These are phyloP conservation scores for Arion vulgaris DNA, from an alignment of 1,140 invertebrate species.

Conservation along the genomic window DNA sequence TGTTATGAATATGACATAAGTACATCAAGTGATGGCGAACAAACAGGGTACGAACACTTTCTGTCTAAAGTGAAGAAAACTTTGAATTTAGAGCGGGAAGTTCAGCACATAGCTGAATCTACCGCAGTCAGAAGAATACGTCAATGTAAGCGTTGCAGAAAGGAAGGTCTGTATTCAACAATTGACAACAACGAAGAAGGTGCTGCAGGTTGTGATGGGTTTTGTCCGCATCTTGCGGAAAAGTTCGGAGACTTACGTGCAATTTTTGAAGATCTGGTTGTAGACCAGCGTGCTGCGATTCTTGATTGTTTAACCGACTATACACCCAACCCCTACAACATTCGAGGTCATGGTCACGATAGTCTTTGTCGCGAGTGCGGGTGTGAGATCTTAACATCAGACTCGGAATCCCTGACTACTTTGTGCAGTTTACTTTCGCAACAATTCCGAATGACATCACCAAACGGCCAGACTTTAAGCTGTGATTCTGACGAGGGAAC, in stretches of 20 bases:
- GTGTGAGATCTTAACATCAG: constrained; percentile 35
- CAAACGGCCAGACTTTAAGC: constrained; percentile 37
- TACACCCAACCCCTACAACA: neutral
- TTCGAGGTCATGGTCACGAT: constrained; percentile 9
- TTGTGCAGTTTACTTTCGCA: constrained; percentile 52
- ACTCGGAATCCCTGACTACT: constrained; percentile 52
- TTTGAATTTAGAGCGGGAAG: constrained; percentile 55
- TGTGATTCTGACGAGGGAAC: constrained; percentile 49
- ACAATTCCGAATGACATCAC: constrained; percentile 39
- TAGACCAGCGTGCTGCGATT: constrained; percentile 21
- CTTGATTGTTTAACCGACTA: constrained; percentile 14
- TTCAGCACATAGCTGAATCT: constrained; percentile 40
- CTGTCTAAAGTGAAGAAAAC: constrained; percentile 59
- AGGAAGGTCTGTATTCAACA: neutral
- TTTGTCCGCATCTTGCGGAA: constrained; percentile 16
- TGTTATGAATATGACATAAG: constrained; percentile 61
- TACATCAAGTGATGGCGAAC: constrained; percentile 59
- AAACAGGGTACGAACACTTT: constrained; percentile 53
- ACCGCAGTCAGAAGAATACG: constrained; percentile 5
- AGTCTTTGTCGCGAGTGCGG: constrained; percentile 20
- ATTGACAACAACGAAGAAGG: neutral
- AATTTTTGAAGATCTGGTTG: constrained; percentile 17
- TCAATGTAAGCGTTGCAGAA: constrained; percentile 18
- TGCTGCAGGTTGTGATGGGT: neutral
- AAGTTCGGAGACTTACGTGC: constrained; percentile 15